A percentile compares a stretch with the other conserved stretches of the same genome.
Evolutionary conservation across 2,113 vertebrate genomes (phyloP).

Genomic region (Mus pahari): DNA sequence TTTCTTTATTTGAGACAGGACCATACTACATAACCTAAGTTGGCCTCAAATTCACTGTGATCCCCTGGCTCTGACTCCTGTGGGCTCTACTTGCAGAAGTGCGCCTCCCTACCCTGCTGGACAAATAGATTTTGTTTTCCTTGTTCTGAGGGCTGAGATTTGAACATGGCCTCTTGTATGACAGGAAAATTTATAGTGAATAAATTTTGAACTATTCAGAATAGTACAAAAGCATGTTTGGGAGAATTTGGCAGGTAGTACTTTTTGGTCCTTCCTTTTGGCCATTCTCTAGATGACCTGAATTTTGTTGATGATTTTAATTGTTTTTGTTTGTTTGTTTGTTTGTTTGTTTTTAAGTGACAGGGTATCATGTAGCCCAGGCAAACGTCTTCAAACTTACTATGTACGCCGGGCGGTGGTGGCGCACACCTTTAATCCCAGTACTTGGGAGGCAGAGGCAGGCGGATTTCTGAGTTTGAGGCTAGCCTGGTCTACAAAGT

Average conservation of each 20-base stretch:
- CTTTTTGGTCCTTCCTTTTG: neutral
- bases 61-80: neutral
- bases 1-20: neutral
- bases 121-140: neutral
- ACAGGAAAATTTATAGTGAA: neutral
- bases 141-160: neutral
- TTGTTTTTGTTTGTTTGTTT: neutral
- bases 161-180: neutral
- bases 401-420: too few species aligned
- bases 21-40: neutral
- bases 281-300: neutral
- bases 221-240: neutral
- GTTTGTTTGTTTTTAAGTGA: neutral
- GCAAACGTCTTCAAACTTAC: neutral
- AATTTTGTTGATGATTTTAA: neutral
- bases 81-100: neutral
- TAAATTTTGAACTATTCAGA: neutral
- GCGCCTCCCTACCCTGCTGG: too few species aligned
- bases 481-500: too few species aligned
- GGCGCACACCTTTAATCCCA: too few species aligned
- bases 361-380: neutral
- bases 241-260: neutral
- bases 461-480: too few species aligned
- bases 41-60: neutral
- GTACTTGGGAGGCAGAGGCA: too few species aligned